Conservation (phyloP, 2,113 vertebrate genomes). For the Stegostoma tigrinum region DNA sequence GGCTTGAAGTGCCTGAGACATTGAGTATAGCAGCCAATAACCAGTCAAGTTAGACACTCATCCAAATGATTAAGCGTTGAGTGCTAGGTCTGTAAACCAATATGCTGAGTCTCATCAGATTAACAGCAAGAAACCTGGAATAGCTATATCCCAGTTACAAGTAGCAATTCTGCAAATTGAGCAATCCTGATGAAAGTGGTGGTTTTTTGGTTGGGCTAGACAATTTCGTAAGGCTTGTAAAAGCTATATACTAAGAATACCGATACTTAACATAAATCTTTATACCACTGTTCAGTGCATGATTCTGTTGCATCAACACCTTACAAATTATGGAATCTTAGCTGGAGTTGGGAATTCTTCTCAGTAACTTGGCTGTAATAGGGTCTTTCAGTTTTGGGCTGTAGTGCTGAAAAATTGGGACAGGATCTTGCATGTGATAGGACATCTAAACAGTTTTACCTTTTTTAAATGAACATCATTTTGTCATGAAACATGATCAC, state of each 20-base stretch:
- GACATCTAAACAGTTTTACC: background rate
- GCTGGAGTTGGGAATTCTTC: background rate
- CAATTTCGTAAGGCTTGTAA: background rate
- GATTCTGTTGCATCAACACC: background rate
- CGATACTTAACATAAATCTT: background rate
- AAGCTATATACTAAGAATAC: background rate
- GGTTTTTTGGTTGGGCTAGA: background rate
- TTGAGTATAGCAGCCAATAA: background rate
- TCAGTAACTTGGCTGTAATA: background rate
- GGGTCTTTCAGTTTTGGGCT: background rate
- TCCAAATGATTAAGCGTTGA: background rate
- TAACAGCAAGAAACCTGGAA: background rate
- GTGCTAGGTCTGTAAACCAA: constrained; percentile 18
- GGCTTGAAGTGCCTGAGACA: background rate
- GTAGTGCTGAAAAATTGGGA: background rate
- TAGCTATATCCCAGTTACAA: background rate
- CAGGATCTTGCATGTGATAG: background rate
- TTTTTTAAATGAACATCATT: background rate
- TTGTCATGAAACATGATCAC: background rate
- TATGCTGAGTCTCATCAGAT: background rate
- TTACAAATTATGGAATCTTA: background rate
- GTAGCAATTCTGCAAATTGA: background rate
- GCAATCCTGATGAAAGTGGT: background rate
- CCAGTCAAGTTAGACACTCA: background rate
- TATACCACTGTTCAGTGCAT: background rate